A percentile compares a stretch with the other conserved stretches of the same genome.
phyloP scores from a whole-genome alignment of 2,797 vertebrate genomes.

The Lindbergichthys nudifrons region DNA sequence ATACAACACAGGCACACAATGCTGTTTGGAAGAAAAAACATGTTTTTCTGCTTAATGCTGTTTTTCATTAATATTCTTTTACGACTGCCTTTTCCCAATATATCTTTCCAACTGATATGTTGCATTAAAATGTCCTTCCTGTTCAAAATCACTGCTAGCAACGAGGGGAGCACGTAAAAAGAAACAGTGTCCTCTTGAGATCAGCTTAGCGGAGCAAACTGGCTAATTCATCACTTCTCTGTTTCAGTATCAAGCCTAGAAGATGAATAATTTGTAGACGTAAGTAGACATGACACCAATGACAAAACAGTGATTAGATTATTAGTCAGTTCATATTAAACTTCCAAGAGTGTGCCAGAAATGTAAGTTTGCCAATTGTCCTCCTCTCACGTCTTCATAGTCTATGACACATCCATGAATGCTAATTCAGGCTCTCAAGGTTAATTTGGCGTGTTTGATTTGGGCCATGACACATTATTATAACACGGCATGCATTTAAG shows the following conservation, averaged over 20 bases:
- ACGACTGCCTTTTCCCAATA: neutral
- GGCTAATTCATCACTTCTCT: neutral
- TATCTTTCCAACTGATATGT: neutral
- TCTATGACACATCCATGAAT: slow-evolving; percentile 52
- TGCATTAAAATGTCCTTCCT: slow-evolving; percentile 2
- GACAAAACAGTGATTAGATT: slow-evolving; percentile 12
- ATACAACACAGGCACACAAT: neutral
- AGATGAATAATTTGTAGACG: neutral
- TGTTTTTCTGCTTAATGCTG: slow-evolving; percentile 4
- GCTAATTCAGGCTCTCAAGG: slow-evolving; percentile 70
- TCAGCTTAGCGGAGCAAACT: neutral
- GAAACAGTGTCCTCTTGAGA: slow-evolving; percentile 17
- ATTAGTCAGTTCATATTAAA: slow-evolving; percentile 38
- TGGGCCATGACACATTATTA: slow-evolving; percentile 73
- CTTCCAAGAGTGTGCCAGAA: slow-evolving; percentile 27
- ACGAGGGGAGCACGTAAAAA: neutral
- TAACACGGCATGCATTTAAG: slow-evolving; percentile 64
- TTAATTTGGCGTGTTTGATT: slow-evolving; percentile 75
- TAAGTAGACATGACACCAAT: neutral
- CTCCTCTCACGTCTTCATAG: slow-evolving; percentile 13
- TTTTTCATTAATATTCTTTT: neutral
- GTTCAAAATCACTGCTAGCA: slow-evolving; percentile 8
- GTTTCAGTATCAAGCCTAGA: neutral
- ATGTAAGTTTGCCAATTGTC: slow-evolving; percentile 46
- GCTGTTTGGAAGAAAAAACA: neutral